Evolutionary conservation across 1,140 invertebrate genomes (phyloP).

Genomic region (Rhagoletis zephyria): DNA sequence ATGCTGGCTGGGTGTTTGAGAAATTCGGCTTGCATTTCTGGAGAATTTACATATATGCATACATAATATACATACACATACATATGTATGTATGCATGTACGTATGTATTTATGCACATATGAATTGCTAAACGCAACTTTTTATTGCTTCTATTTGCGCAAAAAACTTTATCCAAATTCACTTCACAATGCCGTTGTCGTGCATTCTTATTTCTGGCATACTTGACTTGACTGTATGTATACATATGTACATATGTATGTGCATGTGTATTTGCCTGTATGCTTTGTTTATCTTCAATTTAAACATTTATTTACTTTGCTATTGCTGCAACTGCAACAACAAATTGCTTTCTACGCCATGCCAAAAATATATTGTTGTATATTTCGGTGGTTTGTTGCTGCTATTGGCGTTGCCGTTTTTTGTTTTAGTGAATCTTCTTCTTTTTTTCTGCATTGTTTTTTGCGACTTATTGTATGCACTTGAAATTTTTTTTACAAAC

Average conservation of each 20-base stretch:
- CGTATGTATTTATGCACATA: neutral
- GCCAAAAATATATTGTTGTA: neutral
- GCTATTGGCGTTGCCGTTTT: neutral
- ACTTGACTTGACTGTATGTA: neutral
- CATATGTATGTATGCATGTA: conserved; percentile 10
- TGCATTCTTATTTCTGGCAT: neutral
- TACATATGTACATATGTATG: neutral
- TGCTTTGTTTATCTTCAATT: conserved; percentile 37
- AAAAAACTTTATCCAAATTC: neutral
- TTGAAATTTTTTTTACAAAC: neutral
- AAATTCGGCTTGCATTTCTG: conserved; percentile 25
- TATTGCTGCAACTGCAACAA: conserved; percentile 37
- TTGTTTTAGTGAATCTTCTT: neutral
- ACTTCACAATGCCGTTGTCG: neutral
- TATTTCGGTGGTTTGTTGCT: neutral
- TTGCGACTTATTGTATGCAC: conserved; percentile 37
- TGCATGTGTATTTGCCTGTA: neutral
- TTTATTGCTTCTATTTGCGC: neutral
- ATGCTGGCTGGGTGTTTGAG: neutral
- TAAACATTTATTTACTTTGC: conserved; percentile 38
- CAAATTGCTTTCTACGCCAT: conserved; percentile 31
- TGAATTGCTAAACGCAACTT: neutral
- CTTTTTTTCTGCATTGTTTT: conserved; percentile 30
- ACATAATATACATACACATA: neutral
- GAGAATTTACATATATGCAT: neutral